Evolutionary conservation across 2,888 invertebrate genomes (phyloP), one percentile per base, ranked within the genome.

Genomic region (Acronicta aceris): DNA sequence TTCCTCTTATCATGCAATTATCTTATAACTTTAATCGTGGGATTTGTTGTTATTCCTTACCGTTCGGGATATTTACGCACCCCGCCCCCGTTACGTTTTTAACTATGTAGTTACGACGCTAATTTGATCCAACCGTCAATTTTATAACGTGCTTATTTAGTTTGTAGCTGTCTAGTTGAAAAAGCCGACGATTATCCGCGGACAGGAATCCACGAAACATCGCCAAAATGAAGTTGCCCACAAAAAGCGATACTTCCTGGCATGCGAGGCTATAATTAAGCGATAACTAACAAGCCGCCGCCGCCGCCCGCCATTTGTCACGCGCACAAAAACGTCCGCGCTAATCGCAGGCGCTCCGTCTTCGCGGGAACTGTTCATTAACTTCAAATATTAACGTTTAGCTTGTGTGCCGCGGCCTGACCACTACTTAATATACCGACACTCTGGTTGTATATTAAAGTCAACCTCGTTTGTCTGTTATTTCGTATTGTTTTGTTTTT

Each of bases 321-420:
- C 72, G 68, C 58, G 63, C 57, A 65, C 78, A 79, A 75, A 79
- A 75, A 72, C 77, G 55, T 36, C 62, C 54, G 54, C 67, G 56
- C 62, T 76, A 76, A 77, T 77, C 78, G 68, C 42, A 41, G 27
- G 33, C 63, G 59, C 65, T 74, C 53, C 59, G 59, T 71, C 71
- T 71, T 71, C 58, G 8, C 30, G 59, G 68, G 76, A 78, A 76
- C 78, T 75, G 78, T 76, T 78, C 78, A 78, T 76, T 76, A 78
- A 78, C 49, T 71, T 59, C 41, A 50, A 78, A 71, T 61, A 74
- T 67, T 62, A 59, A 51, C 48, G 47, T 56, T 15, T 16, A 68
- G 48, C 47, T 27, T 15, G 53, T 13, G 8, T 51, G 57, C 17
- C 10, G 46, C 25, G 48, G 40, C 36, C 62, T 69, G 65, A 53